Base-by-base conservation (phyloP, 2,113 vertebrate genomes). In the Formicarius rufipectus region DNA sequence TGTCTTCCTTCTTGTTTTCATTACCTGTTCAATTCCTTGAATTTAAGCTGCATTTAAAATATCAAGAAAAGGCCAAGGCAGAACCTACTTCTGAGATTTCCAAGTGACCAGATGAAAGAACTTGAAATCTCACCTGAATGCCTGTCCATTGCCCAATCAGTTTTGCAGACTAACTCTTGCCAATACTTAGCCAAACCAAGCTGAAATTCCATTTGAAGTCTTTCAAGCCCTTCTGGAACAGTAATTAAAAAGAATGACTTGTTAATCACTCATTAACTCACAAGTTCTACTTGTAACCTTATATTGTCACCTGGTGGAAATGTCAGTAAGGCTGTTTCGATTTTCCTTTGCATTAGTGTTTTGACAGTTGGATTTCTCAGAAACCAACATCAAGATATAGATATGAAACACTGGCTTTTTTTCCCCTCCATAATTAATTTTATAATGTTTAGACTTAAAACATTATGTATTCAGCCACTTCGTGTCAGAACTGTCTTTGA, bases 201-300 rank as follows among this genome's bases (percentile, higher is more conserved):
- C 22, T 88, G 79, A 89, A 90, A 91, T 80, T 90, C 71, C 59
- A 28, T 66, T 40, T 52, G 27, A 82, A 87, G 10, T 59, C 75
- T 92, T 87, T 84, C 44, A 88, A 93, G 40, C 60, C 24, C 53
- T 89, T 62, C 60, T 78, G 89, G 67, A 79, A 77, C 80, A 87
- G 8, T 64, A 84, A 85, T 47, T 87, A 37, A 75, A 79, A 90
- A 40, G 35, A 78, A 10, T 31, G 31, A 77, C 33, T 77, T 76
- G 37, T 87, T 93, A 94, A 93, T 94, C 37, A 72, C 49, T 84
- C 33, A 71, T 90, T 93, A 95, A 78, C 64, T 84, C 59, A 37
- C 25, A 84, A 77, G 30, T 56, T 56, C 5, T 63, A 13, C 40
- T 76, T 66, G 6, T 73, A 91, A 89, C 10, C 12, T 84, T 59